These are phyloP conservation scores for Ophiothrix spiculata DNA, from an alignment of 35 echinoderm and acorn worm species.

Conservation along the genomic window DNA sequence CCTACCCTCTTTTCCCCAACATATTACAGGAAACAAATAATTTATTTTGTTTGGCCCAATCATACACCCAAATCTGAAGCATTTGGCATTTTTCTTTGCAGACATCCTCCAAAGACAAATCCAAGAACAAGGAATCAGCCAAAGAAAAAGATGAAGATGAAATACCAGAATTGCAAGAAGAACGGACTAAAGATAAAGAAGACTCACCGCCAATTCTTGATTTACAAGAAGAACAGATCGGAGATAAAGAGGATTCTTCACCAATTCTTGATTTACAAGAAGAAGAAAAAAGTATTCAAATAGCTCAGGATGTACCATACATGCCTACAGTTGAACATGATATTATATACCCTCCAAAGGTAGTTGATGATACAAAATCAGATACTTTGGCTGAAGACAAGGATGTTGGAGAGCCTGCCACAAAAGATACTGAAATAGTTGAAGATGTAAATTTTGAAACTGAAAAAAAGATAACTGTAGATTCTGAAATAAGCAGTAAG, in stretches of 20 bases:
- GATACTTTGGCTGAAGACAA: neutral
- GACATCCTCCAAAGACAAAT: neutral
- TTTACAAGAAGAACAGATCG: no score
- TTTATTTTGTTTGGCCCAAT: no score
- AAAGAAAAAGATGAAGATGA: neutral
- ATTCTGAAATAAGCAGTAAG: neutral
- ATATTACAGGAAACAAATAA: no score
- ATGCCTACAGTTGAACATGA: neutral
- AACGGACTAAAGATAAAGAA: no score
- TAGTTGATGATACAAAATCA: neutral
- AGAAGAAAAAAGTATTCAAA: neutral
- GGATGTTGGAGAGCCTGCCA: neutral
- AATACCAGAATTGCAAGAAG: neutral
- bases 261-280: no score
- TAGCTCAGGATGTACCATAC: neutral
- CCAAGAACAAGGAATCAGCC: neutral
- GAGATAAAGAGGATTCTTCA: no score
- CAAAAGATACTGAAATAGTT: no score
- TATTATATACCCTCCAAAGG: neutral
- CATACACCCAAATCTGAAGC: no score
- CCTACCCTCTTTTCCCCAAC: no score
- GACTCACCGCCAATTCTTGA: no score
- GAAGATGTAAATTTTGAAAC: neutral
- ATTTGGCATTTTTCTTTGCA: no score
- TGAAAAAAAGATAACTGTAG: neutral